Base-by-base conservation (phyloP, 2,888 invertebrate genomes). In the Caenorhabditis becei region DNA sequence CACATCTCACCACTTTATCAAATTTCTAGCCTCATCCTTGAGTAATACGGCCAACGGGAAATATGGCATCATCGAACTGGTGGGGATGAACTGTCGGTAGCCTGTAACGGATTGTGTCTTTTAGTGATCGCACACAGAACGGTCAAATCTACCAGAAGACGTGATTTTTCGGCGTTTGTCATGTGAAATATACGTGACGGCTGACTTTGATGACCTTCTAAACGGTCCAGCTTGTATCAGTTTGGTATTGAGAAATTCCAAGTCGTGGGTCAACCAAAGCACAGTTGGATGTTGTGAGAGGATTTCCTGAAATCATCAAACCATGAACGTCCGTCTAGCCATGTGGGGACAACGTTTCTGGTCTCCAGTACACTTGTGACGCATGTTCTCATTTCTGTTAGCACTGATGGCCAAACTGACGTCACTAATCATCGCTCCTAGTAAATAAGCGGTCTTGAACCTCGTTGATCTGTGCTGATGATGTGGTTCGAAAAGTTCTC, bases 141-240 rank as follows among this genome's bases (percentile, higher is more conserved):
- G 51, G 54, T 77, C 66, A 26, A 26, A 63, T 63, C 56, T 70
- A 66, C 70, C 70, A 70, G 65, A 53, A 54, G 70, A 70, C 58
- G 66, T 65, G 65, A 75, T 62, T 80, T 75, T 75, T 47, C 66
- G 63, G 26, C 61, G 58, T 41, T 32, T 70, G 61, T 80, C 80
- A 80, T 72, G 75, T 80, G 75, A 74, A 75, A 77, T 62, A n/a
- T 62, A 80, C n/a, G 74, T 69, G 59, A 80, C 32, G n/a, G 71
- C 24, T 3, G 23, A 23, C 32, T 70, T 66, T 28, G 74, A 77
- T 32, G 66, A 47, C 58, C 49, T 58, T 54, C 72, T 51, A 51
- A 79, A 79, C 47, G 67, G 67, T 14, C 54, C 59, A 20, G 59
- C 41, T 66, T 80, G 62, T 53, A 74, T 67, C 66, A 80, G 69